Conservation (phyloP, 2,888 invertebrate genomes). For the Luffia ferchaultella region DNA sequence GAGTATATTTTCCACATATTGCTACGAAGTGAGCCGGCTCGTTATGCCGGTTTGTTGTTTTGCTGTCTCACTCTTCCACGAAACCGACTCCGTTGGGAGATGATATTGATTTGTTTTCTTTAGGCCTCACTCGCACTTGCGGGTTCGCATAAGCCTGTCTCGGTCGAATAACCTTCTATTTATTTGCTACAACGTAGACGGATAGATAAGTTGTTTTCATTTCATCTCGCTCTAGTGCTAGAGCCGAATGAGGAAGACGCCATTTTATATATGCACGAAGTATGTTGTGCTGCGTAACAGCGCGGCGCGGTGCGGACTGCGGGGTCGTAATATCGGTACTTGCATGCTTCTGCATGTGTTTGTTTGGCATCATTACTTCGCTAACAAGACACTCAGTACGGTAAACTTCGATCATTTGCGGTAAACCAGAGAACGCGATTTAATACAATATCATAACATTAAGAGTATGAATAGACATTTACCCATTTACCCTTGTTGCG, state of each 20-base stretch:
- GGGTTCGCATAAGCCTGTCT: conserved; percentile 38
- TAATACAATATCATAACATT: no score
- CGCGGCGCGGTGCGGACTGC: conserved; percentile 11
- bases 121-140: conserved; percentile 53
- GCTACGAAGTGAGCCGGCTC: conserved; percentile 34
- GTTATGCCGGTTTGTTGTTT: conserved; percentile 62
- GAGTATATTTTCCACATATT: neutral
- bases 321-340: conserved; percentile 1
- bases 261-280: conserved; percentile 19
- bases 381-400: no score
- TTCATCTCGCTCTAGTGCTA: conserved; percentile 49
- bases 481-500: no score
- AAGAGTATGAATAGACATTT: no score
- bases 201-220: conserved; percentile 56
- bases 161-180: conserved; percentile 52
- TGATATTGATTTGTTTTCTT: conserved; percentile 67
- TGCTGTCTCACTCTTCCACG: conserved; percentile 52
- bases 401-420: no score
- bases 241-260: conserved; percentile 39
- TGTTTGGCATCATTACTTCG: conserved; percentile 4
- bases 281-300: conserved; percentile 23
- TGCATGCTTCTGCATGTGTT: neutral
- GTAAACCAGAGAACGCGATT: no score
- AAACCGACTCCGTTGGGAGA: conserved; percentile 31
- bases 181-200: conserved; percentile 47